Evolutionary conservation across 2,888 invertebrate genomes (phyloP).

Genomic region (Dynastes hyllus): DNA sequence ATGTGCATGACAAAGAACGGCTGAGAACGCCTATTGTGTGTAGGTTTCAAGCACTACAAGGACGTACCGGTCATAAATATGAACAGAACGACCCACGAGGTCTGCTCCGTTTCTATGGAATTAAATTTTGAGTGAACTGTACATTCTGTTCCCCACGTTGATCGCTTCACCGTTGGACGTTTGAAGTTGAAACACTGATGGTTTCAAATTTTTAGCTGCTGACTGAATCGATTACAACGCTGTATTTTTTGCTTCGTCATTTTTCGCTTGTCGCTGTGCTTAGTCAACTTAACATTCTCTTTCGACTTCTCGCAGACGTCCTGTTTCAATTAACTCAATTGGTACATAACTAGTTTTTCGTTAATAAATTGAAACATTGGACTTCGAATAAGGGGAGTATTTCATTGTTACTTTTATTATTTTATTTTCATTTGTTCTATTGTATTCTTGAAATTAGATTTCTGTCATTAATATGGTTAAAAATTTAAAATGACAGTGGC

Average conservation of each 20-base stretch:
- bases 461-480: neutral
- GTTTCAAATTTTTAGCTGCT: conserved; percentile 41
- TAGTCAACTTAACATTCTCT: conserved; percentile 23
- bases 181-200: conserved; percentile 44
- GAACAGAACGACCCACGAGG: conserved; percentile 26
- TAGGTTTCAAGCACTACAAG: conserved; percentile 26
- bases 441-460: neutral
- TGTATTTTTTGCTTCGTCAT: conserved; percentile 11
- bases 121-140: conserved; percentile 44
- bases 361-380: conserved; percentile 18
- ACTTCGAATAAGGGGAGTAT: neutral
- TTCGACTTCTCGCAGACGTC: neutral
- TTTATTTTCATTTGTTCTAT: neutral
- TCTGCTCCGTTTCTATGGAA: conserved; percentile 23
- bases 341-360: neutral
- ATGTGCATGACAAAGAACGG: conserved; percentile 20
- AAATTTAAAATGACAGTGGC: no score
- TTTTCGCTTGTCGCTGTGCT: neutral
- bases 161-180: conserved; percentile 11
- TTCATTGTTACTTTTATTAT: conserved; percentile 2
- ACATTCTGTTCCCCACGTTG: conserved; percentile 26
- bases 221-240: conserved; percentile 36
- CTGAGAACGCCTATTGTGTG: conserved; percentile 2
- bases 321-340: conserved; percentile 7
- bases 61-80: conserved; percentile 36